Evolutionary conservation across 2,888 invertebrate species (phyloP).

Genomic region (Tipula unca): DNA sequence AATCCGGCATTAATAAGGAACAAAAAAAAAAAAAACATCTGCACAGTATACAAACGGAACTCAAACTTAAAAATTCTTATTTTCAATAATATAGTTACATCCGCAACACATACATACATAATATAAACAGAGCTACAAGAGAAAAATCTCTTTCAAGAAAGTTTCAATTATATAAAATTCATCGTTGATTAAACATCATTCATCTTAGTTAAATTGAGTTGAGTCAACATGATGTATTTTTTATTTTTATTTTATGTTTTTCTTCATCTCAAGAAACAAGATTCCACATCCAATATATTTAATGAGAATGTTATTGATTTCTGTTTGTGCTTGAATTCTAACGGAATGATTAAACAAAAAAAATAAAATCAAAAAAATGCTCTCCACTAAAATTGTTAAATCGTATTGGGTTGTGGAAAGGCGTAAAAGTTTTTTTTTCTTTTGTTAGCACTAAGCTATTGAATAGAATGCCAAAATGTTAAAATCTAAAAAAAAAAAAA

Average conservation of each 20-base stretch:
- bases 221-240: conserved; percentile 8
- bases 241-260: neutral
- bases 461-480: neutral
- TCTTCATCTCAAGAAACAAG: neutral
- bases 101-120: neutral
- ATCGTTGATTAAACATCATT: conserved; percentile 8
- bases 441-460: neutral
- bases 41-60: neutral
- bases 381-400: neutral
- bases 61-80: neutral
- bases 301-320: conserved; percentile 2
- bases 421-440: neutral
- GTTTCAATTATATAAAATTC: conserved; percentile 14
- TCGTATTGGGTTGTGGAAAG: neutral
- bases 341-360: neutral
- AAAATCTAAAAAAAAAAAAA: no score
- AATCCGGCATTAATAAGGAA: no score
- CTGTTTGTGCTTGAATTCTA: neutral
- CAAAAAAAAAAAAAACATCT: no score
- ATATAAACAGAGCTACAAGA: neutral
- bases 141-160: neutral
- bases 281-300: neutral
- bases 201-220: conserved; percentile 9
- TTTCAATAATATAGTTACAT: neutral
- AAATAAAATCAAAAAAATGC: neutral